Conservation (phyloP, 1,140 invertebrate genomes). For the Papilio aristodemus region DNA sequence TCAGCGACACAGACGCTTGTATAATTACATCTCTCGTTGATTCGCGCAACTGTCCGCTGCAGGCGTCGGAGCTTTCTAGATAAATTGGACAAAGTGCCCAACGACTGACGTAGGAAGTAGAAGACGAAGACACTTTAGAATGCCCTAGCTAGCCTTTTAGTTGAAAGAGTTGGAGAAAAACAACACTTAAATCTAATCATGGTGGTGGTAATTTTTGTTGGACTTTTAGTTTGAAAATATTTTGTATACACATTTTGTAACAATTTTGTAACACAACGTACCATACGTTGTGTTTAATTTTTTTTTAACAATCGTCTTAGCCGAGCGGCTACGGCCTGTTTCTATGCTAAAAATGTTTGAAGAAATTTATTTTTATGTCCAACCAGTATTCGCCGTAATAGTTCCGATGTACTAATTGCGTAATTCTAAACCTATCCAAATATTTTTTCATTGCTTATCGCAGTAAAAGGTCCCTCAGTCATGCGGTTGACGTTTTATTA, state of each 20-base stretch:
- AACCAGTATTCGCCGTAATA: too few species aligned
- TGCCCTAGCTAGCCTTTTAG: background rate
- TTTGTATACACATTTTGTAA: too few species aligned
- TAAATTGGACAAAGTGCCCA: constrained; percentile 1
- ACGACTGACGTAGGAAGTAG: too few species aligned
- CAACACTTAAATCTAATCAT: background rate
- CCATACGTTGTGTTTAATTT: too few species aligned
- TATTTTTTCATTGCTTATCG: background rate
- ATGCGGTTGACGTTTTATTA: background rate
- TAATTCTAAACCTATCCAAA: background rate
- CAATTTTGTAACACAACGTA: too few species aligned
- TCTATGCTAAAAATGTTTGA: too few species aligned
- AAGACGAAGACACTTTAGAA: background rate
- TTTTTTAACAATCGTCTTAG: too few species aligned
- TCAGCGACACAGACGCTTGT: background rate
- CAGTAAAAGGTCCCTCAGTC: background rate
- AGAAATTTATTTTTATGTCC: too few species aligned
- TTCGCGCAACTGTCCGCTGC: background rate
- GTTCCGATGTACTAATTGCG: too few species aligned
- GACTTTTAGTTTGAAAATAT: too few species aligned
- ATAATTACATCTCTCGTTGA: constrained; percentile 8
- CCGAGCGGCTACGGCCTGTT: too few species aligned
- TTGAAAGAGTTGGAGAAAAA: background rate
- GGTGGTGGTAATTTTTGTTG: background rate
- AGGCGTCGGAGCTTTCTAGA: constrained; percentile 11